These are phyloP conservation scores for Cotesia congregata DNA, from an alignment of 2,888 invertebrate genomes.

Conservation along the genomic window DNA sequence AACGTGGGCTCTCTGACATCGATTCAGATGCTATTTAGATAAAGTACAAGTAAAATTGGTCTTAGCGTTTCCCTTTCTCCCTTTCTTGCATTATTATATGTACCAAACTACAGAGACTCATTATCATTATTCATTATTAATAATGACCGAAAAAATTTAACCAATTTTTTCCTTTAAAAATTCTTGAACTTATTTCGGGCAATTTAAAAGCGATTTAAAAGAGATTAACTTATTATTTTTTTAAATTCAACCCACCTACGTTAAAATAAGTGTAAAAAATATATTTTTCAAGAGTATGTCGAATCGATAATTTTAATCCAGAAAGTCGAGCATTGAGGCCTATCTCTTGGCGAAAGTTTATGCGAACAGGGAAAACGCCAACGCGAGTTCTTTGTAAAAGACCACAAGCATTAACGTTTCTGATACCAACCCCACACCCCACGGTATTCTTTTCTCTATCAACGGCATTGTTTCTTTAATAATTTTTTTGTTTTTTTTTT, in stretches of 20 bases:
- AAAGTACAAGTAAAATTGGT: conserved; percentile 63
- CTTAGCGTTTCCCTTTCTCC: neutral
- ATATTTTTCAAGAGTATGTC: conserved; percentile 37
- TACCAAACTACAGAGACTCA: too few relatives aligned
- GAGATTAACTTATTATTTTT: conserved; percentile 27
- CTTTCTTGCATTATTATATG: too few relatives aligned
- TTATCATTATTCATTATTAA: neutral
- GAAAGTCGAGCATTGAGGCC: conserved; percentile 51
- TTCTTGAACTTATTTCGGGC: conserved; percentile 51
- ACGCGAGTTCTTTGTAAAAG: conserved; percentile 57
- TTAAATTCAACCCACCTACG: neutral
- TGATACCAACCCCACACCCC: conserved; percentile 37
- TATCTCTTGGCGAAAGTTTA: conserved; percentile 55
- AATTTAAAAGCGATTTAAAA: conserved; percentile 17
- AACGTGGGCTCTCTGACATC: conserved; percentile 64
- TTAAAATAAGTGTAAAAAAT: neutral
- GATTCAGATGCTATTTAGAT: conserved; percentile 69
- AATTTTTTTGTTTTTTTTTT: neutral
- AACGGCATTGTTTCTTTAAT: conserved; percentile 26
- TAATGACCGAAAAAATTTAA: neutral
- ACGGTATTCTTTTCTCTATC: conserved; percentile 43
- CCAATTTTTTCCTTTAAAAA: conserved; percentile 46
- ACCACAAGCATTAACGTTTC: conserved; percentile 52
- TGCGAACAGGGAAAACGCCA: conserved; percentile 59
- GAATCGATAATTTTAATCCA: conserved; percentile 58